Evolutionary conservation across 2,797 vertebrate species (phyloP), one percentile per base, ranked within the genome.

Genomic region (Lates japonicus): DNA sequence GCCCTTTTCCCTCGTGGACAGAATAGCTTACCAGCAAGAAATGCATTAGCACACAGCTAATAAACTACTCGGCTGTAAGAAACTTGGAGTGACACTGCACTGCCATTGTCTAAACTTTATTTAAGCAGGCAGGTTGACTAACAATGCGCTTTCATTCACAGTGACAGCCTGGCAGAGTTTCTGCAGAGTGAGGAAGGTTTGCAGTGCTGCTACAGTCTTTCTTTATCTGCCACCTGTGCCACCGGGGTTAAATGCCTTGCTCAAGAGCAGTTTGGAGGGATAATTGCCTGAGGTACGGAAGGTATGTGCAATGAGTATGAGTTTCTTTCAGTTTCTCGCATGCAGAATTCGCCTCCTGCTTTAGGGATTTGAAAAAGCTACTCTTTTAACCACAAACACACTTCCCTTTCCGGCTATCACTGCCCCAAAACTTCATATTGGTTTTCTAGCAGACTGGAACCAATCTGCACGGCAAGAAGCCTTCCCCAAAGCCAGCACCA

Each of bases 381-480:
- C 79, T 80, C 69, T 85, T 91, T 87, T 70, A 83, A 84, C 42
- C 67, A 76, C 71, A 90, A 84, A 82, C 72, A 83, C 37, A 72
- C 64, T 85, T 85, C 48, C 57, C 57, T 79, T 88, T 86, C 75
- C 66, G 79, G 76, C 74, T 83, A 86, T 86, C 77, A 42, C 81
- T 70, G 39, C 74, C 77, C 78, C 46, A 66, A 83, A 90, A 91
- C 83, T 81, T 91, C 82, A 87, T 87, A 85, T 90, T 89, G 89
- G 80, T 84, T 92, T 87, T 86, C 88, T 57, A 86, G 83, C 87
- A 90, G 90, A 93, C 88, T 88, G 85, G 89, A 93, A 91, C 90
- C 82, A 93, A 92, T 88, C 78, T 71, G 82, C 74, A 77, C 58
- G 61, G 81, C 79, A 85, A 83, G 83, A 81, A 66, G 69, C 71